A percentile compares a stretch with the other conserved stretches of the same genome.
These are phyloP conservation scores for Lasioglossum oenotherae DNA, from an alignment of 2,888 invertebrate species.

Conservation along the genomic window DNA sequence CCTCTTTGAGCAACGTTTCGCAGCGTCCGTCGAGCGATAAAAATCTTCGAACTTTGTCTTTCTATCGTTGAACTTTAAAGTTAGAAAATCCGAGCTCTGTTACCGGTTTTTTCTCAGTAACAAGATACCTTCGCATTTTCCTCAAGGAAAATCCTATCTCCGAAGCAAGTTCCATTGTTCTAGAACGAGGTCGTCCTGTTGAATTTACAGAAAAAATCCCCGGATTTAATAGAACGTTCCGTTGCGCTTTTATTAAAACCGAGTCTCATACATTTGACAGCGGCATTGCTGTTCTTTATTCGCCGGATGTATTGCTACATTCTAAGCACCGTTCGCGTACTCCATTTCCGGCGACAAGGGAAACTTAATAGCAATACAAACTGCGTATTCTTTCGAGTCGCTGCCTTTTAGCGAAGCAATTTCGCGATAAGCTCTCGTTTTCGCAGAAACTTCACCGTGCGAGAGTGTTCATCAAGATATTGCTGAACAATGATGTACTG, in stretches of 20 bases:
- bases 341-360: not conserved
- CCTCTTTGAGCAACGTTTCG: not conserved
- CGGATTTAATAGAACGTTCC: not conserved
- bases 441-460: not conserved
- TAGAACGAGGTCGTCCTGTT: not conserved
- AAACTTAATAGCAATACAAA: not conserved
- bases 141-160: not conserved
- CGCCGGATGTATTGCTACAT: not conserved
- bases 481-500: not conserved
- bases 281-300: slow-evolving; percentile 1
- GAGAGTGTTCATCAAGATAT: not conserved
- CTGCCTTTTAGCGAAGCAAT: not conserved
- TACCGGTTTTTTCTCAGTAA: not conserved
- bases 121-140: not conserved
- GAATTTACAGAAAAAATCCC: not conserved
- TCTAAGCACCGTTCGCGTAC: not conserved
- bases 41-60: not conserved
- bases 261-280: not conserved
- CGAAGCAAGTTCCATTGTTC: not conserved
- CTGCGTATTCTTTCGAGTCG: slow-evolving; percentile 7
- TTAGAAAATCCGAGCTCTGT: not conserved
- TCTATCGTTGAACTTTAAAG: not conserved
- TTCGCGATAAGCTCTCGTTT: not conserved
- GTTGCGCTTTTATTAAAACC: slow-evolving; percentile 7
- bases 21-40: not conserved